Evolutionary conservation across 2,113 vertebrate genomes (phyloP).

Genomic region (Calyptommatus sinebrachiatus): DNA sequence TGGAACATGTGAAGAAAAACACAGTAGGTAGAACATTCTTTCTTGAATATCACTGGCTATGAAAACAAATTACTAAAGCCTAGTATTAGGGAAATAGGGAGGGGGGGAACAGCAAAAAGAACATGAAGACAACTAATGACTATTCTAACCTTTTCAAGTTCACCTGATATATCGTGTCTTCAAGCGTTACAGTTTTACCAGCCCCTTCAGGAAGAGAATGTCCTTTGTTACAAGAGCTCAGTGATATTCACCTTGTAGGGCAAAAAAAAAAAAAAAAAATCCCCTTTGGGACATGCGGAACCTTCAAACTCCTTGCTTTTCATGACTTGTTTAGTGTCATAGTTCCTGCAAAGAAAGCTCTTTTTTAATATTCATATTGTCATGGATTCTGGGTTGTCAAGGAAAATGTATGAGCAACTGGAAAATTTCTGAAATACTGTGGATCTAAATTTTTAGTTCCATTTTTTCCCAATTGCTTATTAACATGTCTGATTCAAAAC

Average conservation of each 20-base stretch:
- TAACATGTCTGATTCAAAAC: neutral
- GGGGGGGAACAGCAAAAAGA: neutral
- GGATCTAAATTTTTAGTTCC: neutral
- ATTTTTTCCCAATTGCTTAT: neutral
- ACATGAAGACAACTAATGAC: neutral
- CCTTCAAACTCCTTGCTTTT: neutral
- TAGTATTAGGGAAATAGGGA: neutral
- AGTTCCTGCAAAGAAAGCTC: neutral
- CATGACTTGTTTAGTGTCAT: neutral
- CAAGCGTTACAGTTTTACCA: neutral
- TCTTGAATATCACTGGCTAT: constrained; percentile 17
- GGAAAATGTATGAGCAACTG: no score
- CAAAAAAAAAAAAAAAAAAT: neutral
- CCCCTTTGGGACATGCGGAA: neutral
- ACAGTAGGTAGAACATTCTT: constrained; percentile 16
- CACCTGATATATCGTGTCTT: neutral
- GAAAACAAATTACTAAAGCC: constrained; percentile 5
- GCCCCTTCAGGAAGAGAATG: neutral
- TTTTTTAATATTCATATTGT: neutral
- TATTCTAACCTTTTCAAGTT: constrained; percentile 25
- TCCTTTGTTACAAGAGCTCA: neutral
- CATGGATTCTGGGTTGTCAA: neutral
- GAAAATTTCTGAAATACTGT: neutral
- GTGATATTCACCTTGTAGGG: neutral
- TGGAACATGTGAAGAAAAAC: constrained; percentile 29